Percentiles rank a stretch among this genome's conserved stretches.
phyloP scores from a whole-genome alignment of 2,113 vertebrate species.

The Sarotherodon lohbergeri region DNA sequence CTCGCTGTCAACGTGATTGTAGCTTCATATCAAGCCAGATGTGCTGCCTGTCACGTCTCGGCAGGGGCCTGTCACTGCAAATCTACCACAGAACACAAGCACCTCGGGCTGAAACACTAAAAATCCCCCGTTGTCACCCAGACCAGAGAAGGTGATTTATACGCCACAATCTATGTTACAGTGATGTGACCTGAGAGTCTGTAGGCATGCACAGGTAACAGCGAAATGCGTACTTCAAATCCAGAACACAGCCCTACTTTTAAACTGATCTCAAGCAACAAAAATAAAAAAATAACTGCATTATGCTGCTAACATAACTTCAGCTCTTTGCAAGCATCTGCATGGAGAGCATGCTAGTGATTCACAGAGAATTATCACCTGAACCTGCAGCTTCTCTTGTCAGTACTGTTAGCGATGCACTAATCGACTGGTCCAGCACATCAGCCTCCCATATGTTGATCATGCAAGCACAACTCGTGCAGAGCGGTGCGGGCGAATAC shows the following conservation, averaged over 20 bases:
- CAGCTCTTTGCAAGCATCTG: background rate
- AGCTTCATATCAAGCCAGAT: constrained; percentile 29
- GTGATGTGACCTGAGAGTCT: background rate
- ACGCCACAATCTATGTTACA: background rate
- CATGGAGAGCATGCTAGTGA: background rate
- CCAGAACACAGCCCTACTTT: background rate
- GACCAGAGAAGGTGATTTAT: constrained; percentile 8
- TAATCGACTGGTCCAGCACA: background rate
- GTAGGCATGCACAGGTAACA: background rate
- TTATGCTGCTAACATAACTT: background rate
- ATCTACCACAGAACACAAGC: constrained; percentile 44
- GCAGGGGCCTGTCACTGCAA: constrained; percentile 30
- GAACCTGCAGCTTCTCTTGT: background rate
- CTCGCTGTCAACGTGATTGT: constrained; percentile 44
- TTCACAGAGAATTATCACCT: background rate
- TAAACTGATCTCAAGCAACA: background rate
- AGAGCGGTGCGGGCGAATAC: background rate
- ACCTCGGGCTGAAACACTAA: background rate
- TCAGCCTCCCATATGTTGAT: background rate
- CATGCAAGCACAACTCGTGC: background rate
- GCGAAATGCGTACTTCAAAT: background rate
- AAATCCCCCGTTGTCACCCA: background rate
- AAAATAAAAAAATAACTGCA: background rate
- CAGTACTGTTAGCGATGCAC: background rate
- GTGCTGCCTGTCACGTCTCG: constrained; percentile 51